Evolutionary conservation across 2,797 vertebrate species (phyloP), one percentile per base, ranked within the genome.

Genomic region (Xenentodon cancila): DNA sequence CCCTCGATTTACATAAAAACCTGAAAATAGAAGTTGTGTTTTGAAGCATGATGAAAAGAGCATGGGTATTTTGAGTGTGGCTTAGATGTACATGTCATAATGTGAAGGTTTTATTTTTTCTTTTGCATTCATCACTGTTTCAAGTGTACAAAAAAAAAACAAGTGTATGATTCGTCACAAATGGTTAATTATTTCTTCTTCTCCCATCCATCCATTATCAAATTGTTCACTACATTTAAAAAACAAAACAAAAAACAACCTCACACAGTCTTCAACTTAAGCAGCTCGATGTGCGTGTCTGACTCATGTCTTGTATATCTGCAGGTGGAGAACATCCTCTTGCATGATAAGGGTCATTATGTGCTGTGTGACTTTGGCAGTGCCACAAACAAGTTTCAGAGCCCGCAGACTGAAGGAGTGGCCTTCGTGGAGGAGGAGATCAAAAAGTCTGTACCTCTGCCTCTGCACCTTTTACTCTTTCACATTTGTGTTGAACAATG

Each of bases 281-380:
- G 42, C 62, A 43, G 37, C 53, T 21, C 20, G 9, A 3, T n/a
- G 3, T 42, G 4, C 42, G 51, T 58, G 30, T 62, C 18, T 20
- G 42, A 66, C 19, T 71, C 43, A n/a, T 61, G 3, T 63, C 25
- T 71, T 47, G 0, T 51, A 0, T 68, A 0, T 73, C 80, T 55
- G 1, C 80, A 99, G 97, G 97, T 99, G 87, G 97, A 99, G 86
- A 99, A 99, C 88, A 98, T 99, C 79, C 93, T 99, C 63, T 90
- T 99, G 62, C 97, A 98, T 2, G 97, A 99, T 72, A 94, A 95
- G 73, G 97, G 97, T 61, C 97, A 99, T 86, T 99, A 99, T 0
- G 97, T 99, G 64, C 92, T 99, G 43, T 99, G 97, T 82, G 97
- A 99, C 89, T 99, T 99, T 57, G 97, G 97, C 80, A 99, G 97